A percentile compares a stretch with the other conserved stretches of the same genome.
Evolutionary conservation across 2,888 invertebrate genomes (phyloP).

Genomic region (Macaria liturata): DNA sequence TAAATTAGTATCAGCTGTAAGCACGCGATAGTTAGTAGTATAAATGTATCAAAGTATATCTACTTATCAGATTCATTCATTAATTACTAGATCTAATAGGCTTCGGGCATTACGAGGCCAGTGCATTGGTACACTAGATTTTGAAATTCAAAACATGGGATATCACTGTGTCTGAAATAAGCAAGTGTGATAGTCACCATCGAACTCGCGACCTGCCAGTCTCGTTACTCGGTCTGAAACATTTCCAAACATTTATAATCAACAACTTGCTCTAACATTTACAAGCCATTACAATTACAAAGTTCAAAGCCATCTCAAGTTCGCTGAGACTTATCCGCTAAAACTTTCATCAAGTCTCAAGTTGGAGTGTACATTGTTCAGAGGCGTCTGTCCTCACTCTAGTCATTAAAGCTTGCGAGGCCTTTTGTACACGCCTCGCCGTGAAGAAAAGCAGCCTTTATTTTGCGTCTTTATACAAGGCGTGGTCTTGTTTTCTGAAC

Average conservation of each 20-base stretch:
- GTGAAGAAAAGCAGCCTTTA: slow-evolving; percentile 51
- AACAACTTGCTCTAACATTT: slow-evolving; percentile 29
- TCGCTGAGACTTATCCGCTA: slow-evolving; percentile 36
- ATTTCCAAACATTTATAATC: slow-evolving; percentile 16
- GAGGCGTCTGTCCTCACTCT: slow-evolving; percentile 52
- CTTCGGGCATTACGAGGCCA: no score
- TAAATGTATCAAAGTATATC: background rate
- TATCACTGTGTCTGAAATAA: no score
- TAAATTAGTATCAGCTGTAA: slow-evolving; percentile 1
- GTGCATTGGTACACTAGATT: no score
- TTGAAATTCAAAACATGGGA: no score
- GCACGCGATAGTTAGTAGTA: background rate
- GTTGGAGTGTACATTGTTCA: slow-evolving; percentile 59
- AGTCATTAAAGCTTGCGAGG: slow-evolving; percentile 61
- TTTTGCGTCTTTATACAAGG: slow-evolving; percentile 41
- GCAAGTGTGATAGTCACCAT: no score
- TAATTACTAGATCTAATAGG: no score
- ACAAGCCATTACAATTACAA: slow-evolving; percentile 37
- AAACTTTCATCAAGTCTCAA: slow-evolving; percentile 61
- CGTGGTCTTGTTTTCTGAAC: slow-evolving; percentile 2
- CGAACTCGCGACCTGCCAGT: no score
- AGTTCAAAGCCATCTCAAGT: slow-evolving; percentile 36
- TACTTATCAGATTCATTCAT: slow-evolving; percentile 20
- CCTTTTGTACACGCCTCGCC: slow-evolving; percentile 57
- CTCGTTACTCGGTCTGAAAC: no score